Conservation (phyloP, 2,113 vertebrate genomes). For the Pachyramphus minor region DNA sequence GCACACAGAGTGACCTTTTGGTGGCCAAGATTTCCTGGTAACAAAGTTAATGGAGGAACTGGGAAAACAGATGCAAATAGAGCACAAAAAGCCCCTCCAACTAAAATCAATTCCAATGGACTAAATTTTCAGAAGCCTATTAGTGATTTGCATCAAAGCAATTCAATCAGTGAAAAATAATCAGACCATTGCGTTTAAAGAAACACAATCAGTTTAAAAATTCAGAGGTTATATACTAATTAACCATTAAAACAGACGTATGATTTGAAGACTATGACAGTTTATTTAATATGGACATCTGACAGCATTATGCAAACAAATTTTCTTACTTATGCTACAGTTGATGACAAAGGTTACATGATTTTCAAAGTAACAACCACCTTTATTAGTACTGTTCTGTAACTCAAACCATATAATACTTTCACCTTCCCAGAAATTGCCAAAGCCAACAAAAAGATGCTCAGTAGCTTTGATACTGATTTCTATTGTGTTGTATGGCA, state of each 20-base stretch:
- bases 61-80: not conserved
- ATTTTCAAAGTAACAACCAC: not conserved
- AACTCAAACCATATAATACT: not conserved
- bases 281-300: not conserved
- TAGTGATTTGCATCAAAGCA: not conserved
- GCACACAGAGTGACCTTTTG: not conserved
- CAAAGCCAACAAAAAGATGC: not conserved
- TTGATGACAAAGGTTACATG: not conserved
- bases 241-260: not conserved
- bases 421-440: not conserved
- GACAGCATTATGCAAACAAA: not conserved
- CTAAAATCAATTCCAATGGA: constrained; percentile 42
- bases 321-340: not conserved
- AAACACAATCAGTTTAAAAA: not conserved
- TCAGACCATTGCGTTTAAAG: not conserved
- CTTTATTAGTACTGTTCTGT: not conserved
- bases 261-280: not conserved
- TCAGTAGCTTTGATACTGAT: not conserved
- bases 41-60: not conserved
- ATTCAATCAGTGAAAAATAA: not conserved
- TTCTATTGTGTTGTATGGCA: not conserved
- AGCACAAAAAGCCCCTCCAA: not conserved
- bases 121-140: not conserved
- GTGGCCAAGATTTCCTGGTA: not conserved
- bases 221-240: not conserved